These are phyloP conservation scores for Cyphomyrus discorhynchus DNA, from an alignment of 2,113 vertebrate species.

Conservation along the genomic window DNA sequence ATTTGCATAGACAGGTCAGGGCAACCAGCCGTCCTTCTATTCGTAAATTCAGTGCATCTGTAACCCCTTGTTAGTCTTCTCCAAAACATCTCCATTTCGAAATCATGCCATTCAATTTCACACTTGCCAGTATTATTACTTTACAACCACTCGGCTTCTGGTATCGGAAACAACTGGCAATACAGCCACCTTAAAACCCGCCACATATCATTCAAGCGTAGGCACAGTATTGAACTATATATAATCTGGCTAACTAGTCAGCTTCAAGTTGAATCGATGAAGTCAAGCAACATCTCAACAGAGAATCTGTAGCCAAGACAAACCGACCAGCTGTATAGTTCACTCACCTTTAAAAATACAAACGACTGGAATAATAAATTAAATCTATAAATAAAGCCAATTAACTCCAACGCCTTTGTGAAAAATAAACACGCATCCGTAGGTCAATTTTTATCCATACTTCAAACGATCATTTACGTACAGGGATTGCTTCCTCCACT, in stretches of 20 bases:
- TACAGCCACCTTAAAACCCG: not conserved
- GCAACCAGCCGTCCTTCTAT: not conserved
- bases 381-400: conserved; percentile 20
- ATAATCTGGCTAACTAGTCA: not conserved
- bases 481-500: conserved; percentile 50
- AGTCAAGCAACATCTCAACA: not conserved
- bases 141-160: not conserved
- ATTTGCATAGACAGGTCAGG: not conserved
- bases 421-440: not conserved
- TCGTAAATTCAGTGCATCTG: not conserved
- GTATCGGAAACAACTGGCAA: not conserved
- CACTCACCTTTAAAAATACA: conserved; percentile 50
- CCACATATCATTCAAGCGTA: not conserved
- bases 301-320: conserved; percentile 13
- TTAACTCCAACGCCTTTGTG: not conserved
- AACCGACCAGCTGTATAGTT: conserved; percentile 25
- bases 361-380: conserved; percentile 15
- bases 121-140: not conserved
- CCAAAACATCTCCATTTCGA: not conserved
- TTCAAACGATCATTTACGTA: conserved; percentile 48
- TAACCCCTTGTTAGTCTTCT: not conserved
- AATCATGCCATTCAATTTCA: not conserved
- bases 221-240: not conserved
- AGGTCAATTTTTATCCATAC: conserved; percentile 39
- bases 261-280: not conserved